These are phyloP conservation scores for Bergia sp. DNA, from an alignment of 92 coral and sea anemone species.

Conservation along the genomic window DNA sequence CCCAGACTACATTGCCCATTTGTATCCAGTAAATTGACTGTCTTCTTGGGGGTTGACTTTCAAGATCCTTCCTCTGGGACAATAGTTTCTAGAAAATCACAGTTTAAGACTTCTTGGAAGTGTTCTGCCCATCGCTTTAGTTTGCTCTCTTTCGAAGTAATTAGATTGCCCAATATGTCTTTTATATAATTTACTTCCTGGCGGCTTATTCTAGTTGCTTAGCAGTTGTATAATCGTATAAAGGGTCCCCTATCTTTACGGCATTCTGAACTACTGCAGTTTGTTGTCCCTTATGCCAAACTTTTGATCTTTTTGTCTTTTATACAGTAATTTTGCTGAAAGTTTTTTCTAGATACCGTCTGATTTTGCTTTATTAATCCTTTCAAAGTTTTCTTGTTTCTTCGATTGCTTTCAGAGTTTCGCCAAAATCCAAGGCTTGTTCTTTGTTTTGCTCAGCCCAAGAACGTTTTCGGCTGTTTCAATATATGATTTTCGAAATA, in stretches of 20 bases:
- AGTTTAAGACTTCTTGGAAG: neutral
- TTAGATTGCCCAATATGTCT: neutral
- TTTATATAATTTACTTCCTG: neutral
- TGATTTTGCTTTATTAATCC: neutral
- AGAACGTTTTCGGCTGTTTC: neutral
- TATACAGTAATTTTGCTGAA: too few species aligned
- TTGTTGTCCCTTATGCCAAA: too few species aligned
- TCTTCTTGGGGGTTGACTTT: too few species aligned
- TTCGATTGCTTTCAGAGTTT: slow-evolving; percentile 1
- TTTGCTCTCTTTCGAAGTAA: neutral
- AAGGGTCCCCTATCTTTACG: neutral
- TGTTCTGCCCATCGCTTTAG: neutral
- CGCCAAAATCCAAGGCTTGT: neutral
- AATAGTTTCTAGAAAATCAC: neutral
- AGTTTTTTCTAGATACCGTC: neutral
- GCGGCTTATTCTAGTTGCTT: neutral
- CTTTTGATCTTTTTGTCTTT: too few species aligned
- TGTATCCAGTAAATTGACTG: too few species aligned
- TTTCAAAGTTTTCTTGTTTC: neutral
- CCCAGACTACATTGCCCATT: too few species aligned
- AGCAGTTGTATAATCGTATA: neutral
- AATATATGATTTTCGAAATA: neutral
- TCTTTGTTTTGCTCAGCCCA: neutral
- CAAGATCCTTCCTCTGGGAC: too few species aligned
- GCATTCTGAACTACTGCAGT: neutral